Evolutionary conservation across 2,888 invertebrate genomes (phyloP), one percentile per base, ranked within the genome.

Genomic region (Eremobia ochroleuca): DNA sequence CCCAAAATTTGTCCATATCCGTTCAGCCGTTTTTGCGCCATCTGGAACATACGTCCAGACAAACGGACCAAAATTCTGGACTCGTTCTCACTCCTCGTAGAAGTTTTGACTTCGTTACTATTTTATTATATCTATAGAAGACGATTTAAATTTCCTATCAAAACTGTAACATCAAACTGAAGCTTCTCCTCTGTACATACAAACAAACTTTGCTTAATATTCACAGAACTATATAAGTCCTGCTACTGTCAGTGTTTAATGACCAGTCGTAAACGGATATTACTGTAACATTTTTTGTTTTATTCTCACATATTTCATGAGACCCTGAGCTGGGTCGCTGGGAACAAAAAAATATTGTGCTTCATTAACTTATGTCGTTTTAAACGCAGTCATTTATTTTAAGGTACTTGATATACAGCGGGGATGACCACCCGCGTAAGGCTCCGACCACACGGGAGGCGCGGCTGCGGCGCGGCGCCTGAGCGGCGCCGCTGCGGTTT

Each of bases 181-280:
- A 25, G 25, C 25, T 52, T 52, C 52, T 52, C 52, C 3, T 25
- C 25, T 52, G 0, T 25, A 52, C 37, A 66, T 18, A 46, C 59
- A 55, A 72, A 67, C 77, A n/a, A n/a, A 85, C 83, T 89, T 89
- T 82, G 78, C 88, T 59, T 68, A 79, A 76, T 78, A 87, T 65
- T 81, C 74, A 75, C 79, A 77, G 78, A 79, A 82, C 77, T 61
- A 74, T 82, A 81, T 85, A 86, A 88, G 84, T 85, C 83, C 89
- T 92, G 91, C 78, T 82, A 85, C 86, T 92, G 93, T 93, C 93
- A 92, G 92, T 93, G 92, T 93, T 94, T 93, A 94, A 94, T 93
- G 91, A 89, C 85, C 86, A 83, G 83, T 91, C 92, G 91, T 93
- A 94, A 93, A 93, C 89, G 89, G 86, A 89, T 91, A 92, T 92